phyloP scores from a whole-genome alignment of 2,113 vertebrate genomes.

The Peucedramus taeniatus region DNA sequence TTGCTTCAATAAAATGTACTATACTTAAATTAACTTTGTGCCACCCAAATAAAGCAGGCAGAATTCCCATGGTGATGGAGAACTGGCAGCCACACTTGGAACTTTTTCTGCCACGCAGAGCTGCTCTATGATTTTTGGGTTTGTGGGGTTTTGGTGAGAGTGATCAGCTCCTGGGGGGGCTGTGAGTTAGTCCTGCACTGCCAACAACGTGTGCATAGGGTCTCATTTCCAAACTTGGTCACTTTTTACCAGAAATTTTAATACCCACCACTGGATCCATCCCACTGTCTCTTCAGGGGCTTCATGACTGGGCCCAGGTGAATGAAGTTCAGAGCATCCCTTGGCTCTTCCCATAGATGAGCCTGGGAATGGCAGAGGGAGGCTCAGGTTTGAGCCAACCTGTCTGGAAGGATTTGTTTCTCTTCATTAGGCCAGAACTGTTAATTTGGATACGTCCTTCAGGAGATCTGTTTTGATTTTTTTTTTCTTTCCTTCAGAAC shows the following conservation, averaged over 20 bases:
- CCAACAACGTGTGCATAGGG: rapidly evolving
- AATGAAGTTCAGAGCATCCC: neutral
- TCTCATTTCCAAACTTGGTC: neutral
- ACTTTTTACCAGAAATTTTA: neutral
- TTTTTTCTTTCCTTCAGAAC: neutral
- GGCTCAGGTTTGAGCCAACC: neutral
- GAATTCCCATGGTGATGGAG: neutral
- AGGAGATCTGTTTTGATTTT: neutral
- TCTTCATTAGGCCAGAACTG: neutral
- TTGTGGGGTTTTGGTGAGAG: neutral
- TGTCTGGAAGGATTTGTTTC: neutral
- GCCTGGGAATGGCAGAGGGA: neutral
- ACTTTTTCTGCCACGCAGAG: neutral
- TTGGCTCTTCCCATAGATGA: neutral
- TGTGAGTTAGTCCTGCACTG: neutral
- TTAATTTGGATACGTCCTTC: neutral
- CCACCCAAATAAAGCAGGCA: neutral
- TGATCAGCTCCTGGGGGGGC: rapidly evolving
- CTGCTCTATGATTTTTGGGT: neutral
- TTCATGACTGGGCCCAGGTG: neutral
- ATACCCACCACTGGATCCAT: rapidly evolving
- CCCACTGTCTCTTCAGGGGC: neutral
- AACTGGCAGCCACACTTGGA: neutral
- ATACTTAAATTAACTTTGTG: neutral
- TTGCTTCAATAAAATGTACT: neutral